Conservation (phyloP, 2,888 invertebrate genomes). For the Drosophila mimetica region DNA sequence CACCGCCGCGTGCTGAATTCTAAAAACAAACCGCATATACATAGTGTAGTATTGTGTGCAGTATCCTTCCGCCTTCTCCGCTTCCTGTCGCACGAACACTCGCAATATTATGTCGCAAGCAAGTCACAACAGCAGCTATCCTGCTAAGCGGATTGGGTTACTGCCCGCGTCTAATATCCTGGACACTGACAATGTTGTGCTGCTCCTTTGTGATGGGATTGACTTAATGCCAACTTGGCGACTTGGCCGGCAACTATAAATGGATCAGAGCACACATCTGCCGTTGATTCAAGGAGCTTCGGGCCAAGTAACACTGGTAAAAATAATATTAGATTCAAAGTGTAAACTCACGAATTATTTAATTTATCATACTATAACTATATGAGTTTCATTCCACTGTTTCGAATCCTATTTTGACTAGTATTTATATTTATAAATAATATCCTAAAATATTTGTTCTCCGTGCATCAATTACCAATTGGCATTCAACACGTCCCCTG, state of each 20-base stretch:
- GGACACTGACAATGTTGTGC: conserved; percentile 47
- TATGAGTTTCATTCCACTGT: too few species aligned
- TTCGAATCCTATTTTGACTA: too few species aligned
- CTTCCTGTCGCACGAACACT: background rate
- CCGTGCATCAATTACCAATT: conserved; percentile 29
- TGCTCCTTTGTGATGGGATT: conserved; percentile 35
- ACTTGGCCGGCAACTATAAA: conserved; percentile 24
- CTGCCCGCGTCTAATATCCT: conserved; percentile 24
- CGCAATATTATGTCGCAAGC: conserved; percentile 27
- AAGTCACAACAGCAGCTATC: conserved; percentile 8
- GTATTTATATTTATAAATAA: too few species aligned
- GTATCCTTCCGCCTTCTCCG: background rate
- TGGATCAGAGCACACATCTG: conserved; percentile 27
- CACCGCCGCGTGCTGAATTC: conserved; percentile 32
- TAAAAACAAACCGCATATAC: conserved; percentile 24
- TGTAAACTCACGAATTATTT: too few species aligned
- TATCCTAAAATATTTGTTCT: background rate
- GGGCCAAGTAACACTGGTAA: background rate
- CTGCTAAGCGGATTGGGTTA: conserved; percentile 44
- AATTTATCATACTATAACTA: too few species aligned
- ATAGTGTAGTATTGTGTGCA: background rate
- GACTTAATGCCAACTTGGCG: conserved; percentile 28
- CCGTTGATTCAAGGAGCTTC: background rate
- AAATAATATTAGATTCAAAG: background rate
- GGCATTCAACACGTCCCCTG: conserved; percentile 33